phyloP scores from a whole-genome alignment of 2,888 invertebrate genomes.

The Oscheius myriophilus region DNA sequence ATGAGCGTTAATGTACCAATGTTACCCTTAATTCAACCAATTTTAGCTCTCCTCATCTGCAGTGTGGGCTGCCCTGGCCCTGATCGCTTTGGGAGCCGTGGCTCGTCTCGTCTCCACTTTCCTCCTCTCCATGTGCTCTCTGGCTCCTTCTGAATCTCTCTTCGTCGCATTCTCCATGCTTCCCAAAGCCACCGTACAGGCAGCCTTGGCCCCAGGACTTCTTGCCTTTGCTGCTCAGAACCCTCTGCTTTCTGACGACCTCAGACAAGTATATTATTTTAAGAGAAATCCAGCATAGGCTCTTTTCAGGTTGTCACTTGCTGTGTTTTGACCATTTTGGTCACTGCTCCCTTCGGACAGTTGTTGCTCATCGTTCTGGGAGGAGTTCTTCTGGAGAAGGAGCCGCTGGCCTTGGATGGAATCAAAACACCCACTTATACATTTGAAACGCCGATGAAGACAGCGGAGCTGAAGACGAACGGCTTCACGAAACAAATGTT shows the following conservation, averaged over 20 bases:
- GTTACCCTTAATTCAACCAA: constrained; percentile 2
- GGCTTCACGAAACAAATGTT: constrained; percentile 22
- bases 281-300: background rate
- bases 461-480: constrained; percentile 12
- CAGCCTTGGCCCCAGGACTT: constrained; percentile 28
- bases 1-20: no score
- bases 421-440: constrained; percentile 13
- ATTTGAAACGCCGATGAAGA: background rate
- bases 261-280: constrained; percentile 16
- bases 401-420: background rate
- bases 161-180: constrained; percentile 54
- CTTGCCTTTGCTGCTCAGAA: constrained; percentile 11
- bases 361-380: constrained; percentile 47
- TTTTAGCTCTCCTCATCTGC: constrained; percentile 43
- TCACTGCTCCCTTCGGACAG: constrained; percentile 59
- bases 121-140: constrained; percentile 34
- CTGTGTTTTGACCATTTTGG: constrained; percentile 50
- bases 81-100: constrained; percentile 47
- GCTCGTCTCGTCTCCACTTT: constrained; percentile 46
- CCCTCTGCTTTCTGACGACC: constrained; percentile 22
- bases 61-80: constrained; percentile 41
- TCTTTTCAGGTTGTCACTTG: constrained; percentile 34
- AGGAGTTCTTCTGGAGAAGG: constrained; percentile 11
- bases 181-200: constrained; percentile 58
- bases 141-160: constrained; percentile 23